These are phyloP conservation scores for Metopolophium dirhodum DNA, from an alignment of 1,140 invertebrate species.

Conservation along the genomic window DNA sequence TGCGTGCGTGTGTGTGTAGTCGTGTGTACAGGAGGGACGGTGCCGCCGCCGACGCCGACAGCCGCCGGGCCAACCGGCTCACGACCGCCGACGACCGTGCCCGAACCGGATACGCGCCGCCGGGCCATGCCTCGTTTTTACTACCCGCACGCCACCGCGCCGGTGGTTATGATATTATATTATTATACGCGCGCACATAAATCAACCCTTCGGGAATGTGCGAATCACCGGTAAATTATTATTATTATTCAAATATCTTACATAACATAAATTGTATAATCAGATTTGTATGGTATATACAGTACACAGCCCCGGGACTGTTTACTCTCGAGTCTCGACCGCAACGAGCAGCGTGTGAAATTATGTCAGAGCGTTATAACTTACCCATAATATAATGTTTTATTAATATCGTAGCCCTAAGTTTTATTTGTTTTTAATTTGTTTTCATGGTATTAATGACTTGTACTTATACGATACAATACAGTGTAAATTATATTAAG, in stretches of 20 bases:
- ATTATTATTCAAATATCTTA: constrained; percentile 5
- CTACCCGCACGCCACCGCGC: not conserved
- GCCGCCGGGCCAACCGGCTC: constrained; percentile 47
- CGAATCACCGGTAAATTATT: constrained; percentile 32
- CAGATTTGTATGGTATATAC: not conserved
- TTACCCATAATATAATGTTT: not conserved
- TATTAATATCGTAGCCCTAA: not conserved
- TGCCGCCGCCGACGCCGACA: not conserved
- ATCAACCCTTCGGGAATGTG: constrained; percentile 49
- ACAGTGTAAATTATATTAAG: not conserved
- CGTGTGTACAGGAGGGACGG: constrained; percentile 14
- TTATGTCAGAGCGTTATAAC: not conserved
- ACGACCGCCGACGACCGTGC: constrained; percentile 41
- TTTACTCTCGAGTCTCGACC: not conserved
- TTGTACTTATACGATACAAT: not conserved
- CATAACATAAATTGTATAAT: not conserved
- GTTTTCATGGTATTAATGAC: not conserved
- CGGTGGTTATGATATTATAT: not conserved
- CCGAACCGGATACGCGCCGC: constrained; percentile 49
- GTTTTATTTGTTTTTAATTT: not conserved
- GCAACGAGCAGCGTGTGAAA: not conserved
- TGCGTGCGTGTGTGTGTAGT: constrained; percentile 44
- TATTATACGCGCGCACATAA: not conserved
- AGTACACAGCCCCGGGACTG: not conserved
- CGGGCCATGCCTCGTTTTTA: not conserved